Base-by-base conservation (phyloP, 2,113 vertebrate species). In the Puma concolor region DNA sequence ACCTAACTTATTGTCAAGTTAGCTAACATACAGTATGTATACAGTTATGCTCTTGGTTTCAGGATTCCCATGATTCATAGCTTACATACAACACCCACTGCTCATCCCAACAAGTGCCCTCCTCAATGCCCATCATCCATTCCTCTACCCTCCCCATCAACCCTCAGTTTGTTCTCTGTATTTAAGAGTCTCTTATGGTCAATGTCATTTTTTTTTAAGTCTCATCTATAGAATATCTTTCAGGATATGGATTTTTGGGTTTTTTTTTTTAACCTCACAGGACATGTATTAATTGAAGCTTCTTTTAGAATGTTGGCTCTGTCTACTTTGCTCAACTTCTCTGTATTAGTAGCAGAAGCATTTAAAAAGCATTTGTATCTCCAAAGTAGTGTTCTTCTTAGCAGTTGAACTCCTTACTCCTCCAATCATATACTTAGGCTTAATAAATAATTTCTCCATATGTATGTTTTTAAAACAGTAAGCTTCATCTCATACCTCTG, bases 361-460 rank as follows among this genome's bases (percentile, higher is more conserved):
- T 83, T 87, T 60, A 13, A 79, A 36, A 80, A 57, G 14, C 67
- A 69, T 69, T n/a, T 54, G 21, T 60, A 52, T 87, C 54, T 72
- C 88, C 38, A 92, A 88, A 96, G 57, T 54, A 44, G 29, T 69
- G 94, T 87, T 91, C 84, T 87, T 95, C 63, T 66, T 80, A 80
- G 64, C 86, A 84, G 17, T 38, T n/a, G 64, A 63, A 64, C 7
- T 21, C 36, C 83, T 95, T 90, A 63, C 25, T 93, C 76, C 38
- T 84, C 31, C 3, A 82, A 60, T 83, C 92, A 88, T 36, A n/a
- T 63, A 31, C 38, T 90, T 91, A 64, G 72, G 33, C 15, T 95
- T 66, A 93, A 85, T 93, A 84, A 94, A 90, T 17, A 16, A 31
- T 85, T 93, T 83, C 72, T 52, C 79, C 84, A 83, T 29, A 25